These are phyloP conservation scores for Heptranchias perlo DNA, from an alignment of 2,113 vertebrate species.

Conservation along the genomic window DNA sequence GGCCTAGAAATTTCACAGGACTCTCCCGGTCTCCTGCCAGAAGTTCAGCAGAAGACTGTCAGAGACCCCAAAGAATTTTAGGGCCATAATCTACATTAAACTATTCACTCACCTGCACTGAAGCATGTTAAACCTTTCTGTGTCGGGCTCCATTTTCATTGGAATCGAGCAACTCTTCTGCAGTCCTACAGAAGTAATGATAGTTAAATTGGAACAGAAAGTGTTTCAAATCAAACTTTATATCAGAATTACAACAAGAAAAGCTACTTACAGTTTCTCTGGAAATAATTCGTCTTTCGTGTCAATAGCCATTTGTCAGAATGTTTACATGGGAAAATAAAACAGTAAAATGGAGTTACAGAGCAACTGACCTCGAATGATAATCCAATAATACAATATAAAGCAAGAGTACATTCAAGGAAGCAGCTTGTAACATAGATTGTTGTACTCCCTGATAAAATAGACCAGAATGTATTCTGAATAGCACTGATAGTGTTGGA, in stretches of 20 bases:
- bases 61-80: not conserved
- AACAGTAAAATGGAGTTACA: not conserved
- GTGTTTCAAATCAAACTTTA: not conserved
- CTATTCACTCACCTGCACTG: not conserved
- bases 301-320: not conserved
- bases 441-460: not conserved
- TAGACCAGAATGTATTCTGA: not conserved
- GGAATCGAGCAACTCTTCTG: not conserved
- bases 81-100: not conserved
- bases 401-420: not conserved
- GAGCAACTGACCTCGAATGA: not conserved
- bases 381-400: not conserved
- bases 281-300: not conserved
- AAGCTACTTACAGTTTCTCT: not conserved
- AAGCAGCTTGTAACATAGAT: not conserved
- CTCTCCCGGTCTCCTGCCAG: not conserved
- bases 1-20: not conserved
- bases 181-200: not conserved
- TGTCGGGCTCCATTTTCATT: conserved; percentile 20
- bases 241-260: not conserved
- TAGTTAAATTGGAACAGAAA: not conserved
- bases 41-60: not conserved
- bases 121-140: not conserved
- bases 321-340: conserved; percentile 5
- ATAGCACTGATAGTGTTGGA: not conserved